phyloP scores from a whole-genome alignment of 2,113 vertebrate genomes.

The Syngnathus scovelli region DNA sequence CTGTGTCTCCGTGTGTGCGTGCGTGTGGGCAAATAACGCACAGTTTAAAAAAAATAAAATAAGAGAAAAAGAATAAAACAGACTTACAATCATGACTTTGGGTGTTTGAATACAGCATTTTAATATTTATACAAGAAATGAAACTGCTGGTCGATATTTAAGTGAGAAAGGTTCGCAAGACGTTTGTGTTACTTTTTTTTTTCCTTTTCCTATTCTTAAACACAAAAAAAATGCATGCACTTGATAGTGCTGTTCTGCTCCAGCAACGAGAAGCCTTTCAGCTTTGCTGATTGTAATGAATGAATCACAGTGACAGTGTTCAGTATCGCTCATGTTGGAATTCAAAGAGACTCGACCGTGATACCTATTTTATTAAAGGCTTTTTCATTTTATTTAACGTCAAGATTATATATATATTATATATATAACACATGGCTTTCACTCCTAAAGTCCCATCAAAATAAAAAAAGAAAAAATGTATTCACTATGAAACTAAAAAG shows the following conservation, averaged over 20 bases:
- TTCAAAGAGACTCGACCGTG: slow-evolving; percentile 18
- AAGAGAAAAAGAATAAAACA: slow-evolving; percentile 10
- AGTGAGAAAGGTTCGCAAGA: slow-evolving; percentile 13
- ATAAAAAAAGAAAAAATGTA: background rate
- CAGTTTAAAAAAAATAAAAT: background rate
- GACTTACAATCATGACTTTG: slow-evolving; percentile 6
- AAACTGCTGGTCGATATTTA: slow-evolving; percentile 2
- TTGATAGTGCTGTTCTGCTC: background rate
- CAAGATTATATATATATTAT: too few species aligned
- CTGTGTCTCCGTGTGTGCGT: slow-evolving; percentile 5
- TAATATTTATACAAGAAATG: slow-evolving; percentile 33
- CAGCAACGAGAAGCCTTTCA: background rate
- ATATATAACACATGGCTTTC: background rate
- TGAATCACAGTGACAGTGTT: slow-evolving; percentile 19
- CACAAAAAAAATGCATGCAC: background rate
- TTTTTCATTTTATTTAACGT: background rate
- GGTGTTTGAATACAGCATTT: slow-evolving; percentile 22
- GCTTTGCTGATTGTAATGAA: slow-evolving; percentile 17
- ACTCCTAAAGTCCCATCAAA: background rate
- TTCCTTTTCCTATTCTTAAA: slow-evolving; percentile 10
- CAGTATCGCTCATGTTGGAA: slow-evolving; percentile 22
- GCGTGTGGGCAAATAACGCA: background rate
- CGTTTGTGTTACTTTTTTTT: slow-evolving; percentile 12
- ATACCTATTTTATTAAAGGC: slow-evolving; percentile 7
- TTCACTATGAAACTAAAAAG: slow-evolving; percentile 42